Base-by-base conservation (phyloP, 2,797 vertebrate genomes). In the Sibirionetta formosa region DNA sequence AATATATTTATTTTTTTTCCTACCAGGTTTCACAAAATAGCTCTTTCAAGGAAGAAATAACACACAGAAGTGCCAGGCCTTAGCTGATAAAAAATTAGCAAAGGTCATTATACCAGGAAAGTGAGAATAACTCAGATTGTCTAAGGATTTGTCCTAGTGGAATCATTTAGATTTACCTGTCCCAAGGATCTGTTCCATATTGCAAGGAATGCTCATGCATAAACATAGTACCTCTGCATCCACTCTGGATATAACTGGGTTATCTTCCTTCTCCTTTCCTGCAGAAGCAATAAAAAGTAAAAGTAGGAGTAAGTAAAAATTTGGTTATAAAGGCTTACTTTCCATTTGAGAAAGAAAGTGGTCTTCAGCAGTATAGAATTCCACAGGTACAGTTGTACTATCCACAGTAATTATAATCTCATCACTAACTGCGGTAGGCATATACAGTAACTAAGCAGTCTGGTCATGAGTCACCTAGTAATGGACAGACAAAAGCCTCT, bases 351-450 rank as follows among this genome's bases (percentile, higher is more conserved):
- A 92, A 64, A 14, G 4, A 50, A 54, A 70, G 64, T 0, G 1
- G 5, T 26, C 36, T 81, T 14, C 7, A 36, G 29, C 60, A 65
- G 9, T 5, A 23, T 12, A 51, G 75, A 5, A 14, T 95, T 11
- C 9, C 16, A 58, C 0, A 46, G 31, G 14, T 66, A 69, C 38
- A 72, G 44, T 31, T 57, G 9, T 40, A 63, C 27, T 27, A 33
- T 5, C 14, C 3, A 1, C 24, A 40, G 36, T 19, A 7, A 0
- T 56, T 19, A 17, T 24, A 82, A 53, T n/a, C 31, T 19, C 1
- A 0, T 10, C 40, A 14, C 44, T 40, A 50, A 54, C 22, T 2
- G 0, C 9, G 8, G 3, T 26, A 48, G 24, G 36, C 65, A 9
- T 12, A 40, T 8, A 26, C 6, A 36, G 19, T 44, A 83, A 26